Evolutionary conservation across 1,140 invertebrate species (phyloP).

Genomic region (Ips nitidus): DNA sequence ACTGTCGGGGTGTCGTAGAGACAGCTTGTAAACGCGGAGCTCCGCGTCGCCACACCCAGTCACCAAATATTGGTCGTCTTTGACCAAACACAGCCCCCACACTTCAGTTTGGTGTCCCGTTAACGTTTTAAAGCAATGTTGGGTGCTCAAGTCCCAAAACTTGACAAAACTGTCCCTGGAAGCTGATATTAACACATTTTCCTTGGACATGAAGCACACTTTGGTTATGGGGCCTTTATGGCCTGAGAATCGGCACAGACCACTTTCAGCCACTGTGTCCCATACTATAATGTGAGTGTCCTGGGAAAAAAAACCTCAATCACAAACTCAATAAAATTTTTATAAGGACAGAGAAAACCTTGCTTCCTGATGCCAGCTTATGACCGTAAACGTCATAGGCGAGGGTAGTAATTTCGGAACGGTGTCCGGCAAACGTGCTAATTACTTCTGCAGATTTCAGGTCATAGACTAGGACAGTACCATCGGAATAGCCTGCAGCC

Average conservation of each 20-base stretch:
- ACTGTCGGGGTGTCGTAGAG: constrained; percentile 55
- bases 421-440: constrained; percentile 87
- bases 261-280: constrained; percentile 90
- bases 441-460: constrained; percentile 67
- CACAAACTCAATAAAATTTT: neutral
- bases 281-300: constrained; percentile 94
- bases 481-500: constrained; percentile 91
- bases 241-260: constrained; percentile 84
- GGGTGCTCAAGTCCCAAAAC: constrained; percentile 95
- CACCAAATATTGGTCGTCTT: constrained; percentile 79
- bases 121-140: constrained; percentile 95
- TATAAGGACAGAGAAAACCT: constrained; percentile 58
- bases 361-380: constrained; percentile 82
- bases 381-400: constrained; percentile 79
- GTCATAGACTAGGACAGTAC: constrained; percentile 82
- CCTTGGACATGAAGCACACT: constrained; percentile 75
- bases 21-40: constrained; percentile 80
- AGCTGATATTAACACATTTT: constrained; percentile 81
- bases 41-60: constrained; percentile 84
- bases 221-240: constrained; percentile 93
- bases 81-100: constrained; percentile 80
- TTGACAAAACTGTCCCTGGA: constrained; percentile 96
- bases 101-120: constrained; percentile 79
- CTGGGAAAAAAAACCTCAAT: constrained; percentile 52
- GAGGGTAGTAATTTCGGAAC: constrained; percentile 79